These are phyloP conservation scores for Lipophrys pholis DNA, from an alignment of 2,113 vertebrate species.

Conservation along the genomic window DNA sequence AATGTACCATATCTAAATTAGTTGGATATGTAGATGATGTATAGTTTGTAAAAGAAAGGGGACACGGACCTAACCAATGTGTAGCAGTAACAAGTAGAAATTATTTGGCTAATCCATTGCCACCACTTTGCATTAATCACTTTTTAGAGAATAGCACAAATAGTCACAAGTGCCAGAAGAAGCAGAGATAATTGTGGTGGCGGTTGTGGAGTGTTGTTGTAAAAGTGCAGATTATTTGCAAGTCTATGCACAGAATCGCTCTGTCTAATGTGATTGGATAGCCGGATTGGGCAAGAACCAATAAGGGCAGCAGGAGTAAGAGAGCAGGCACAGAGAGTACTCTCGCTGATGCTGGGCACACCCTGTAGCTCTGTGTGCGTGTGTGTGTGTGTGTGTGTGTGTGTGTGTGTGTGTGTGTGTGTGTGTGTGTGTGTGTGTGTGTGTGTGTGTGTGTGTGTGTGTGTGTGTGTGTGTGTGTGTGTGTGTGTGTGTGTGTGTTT, in stretches of 20 bases:
- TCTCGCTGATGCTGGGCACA: slow-evolving; percentile 71
- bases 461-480: background rate
- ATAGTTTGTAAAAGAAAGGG: slow-evolving; percentile 1
- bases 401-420: slow-evolving; percentile 26
- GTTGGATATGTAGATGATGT: no score
- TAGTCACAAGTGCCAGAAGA: background rate
- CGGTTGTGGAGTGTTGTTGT: slow-evolving; percentile 61
- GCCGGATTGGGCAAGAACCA: slow-evolving; percentile 68
- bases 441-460: slow-evolving; percentile 18
- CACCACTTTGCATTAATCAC: slow-evolving; percentile 4
- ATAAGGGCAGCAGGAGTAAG: slow-evolving; percentile 60
- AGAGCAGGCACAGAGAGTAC: slow-evolving; percentile 62
- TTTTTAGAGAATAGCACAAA: slow-evolving; percentile 24
- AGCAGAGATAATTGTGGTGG: slow-evolving; percentile 29
- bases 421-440: slow-evolving; percentile 13
- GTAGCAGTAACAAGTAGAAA: background rate
- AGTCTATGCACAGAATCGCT: slow-evolving; percentile 67
- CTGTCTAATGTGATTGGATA: slow-evolving; percentile 66
- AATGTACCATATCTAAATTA: background rate
- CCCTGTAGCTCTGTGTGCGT: slow-evolving; percentile 54
- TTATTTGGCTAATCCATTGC: slow-evolving; percentile 14
- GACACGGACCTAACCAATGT: background rate
- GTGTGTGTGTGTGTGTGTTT: background rate
- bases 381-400: slow-evolving; percentile 34
- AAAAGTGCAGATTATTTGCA: slow-evolving; percentile 74